Evolutionary conservation across 1,140 invertebrate species (phyloP).

Genomic region (Trialeurodes vaporariorum): DNA sequence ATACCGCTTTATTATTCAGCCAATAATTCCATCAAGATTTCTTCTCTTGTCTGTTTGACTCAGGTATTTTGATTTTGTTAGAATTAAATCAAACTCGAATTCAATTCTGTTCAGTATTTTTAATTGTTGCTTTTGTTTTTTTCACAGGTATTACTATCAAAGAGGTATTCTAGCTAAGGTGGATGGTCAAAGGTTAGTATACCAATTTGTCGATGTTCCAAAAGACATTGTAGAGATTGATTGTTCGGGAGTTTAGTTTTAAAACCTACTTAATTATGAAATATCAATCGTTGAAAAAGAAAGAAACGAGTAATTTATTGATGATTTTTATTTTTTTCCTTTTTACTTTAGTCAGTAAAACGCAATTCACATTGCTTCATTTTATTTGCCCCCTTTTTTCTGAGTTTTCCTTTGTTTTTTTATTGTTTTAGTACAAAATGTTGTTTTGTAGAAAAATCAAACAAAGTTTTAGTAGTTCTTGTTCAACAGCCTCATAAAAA

Average conservation of each 20-base stretch:
- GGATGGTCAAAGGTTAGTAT: constrained; percentile 95
- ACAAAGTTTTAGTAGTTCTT: no score
- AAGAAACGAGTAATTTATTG: neutral
- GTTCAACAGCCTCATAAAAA: no score
- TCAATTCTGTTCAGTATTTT: no score
- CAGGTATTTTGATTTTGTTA: no score
- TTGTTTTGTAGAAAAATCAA: no score
- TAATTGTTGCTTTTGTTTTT: no score
- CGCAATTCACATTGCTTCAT: neutral
- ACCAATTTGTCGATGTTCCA: constrained; percentile 98
- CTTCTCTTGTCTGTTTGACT: no score
- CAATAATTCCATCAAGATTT: no score
- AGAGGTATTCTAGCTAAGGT: constrained; percentile 98
- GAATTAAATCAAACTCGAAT: no score
- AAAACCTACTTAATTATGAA: neutral
- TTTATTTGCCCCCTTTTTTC: neutral
- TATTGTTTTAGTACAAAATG: no score
- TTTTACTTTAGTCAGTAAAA: neutral
- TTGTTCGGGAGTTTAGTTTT: constrained; percentile 51
- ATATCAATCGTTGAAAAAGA: neutral
- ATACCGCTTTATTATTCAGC: no score
- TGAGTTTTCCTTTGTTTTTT: no score
- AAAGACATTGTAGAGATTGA: constrained; percentile 97
- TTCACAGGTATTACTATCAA: constrained; percentile 89
- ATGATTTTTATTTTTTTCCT: neutral